Conservation (phyloP, 37 sponge, comb jelly and placozoan genomes). For the Cladorhizidae sp. region DNA sequence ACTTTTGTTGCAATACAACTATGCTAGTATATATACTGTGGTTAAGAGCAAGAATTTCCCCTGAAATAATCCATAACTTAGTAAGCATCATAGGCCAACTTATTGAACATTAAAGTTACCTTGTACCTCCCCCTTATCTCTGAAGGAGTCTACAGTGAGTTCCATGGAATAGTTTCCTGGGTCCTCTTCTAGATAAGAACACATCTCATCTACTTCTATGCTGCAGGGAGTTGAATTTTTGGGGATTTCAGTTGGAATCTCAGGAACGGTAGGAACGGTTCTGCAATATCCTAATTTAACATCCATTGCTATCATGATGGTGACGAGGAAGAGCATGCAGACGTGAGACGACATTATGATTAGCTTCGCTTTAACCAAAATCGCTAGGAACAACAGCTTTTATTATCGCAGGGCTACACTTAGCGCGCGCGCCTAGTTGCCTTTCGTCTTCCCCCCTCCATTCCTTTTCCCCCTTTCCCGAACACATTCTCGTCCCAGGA, state of each 20-base stretch:
- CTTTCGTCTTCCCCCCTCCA: no score
- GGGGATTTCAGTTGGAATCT: no score
- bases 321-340: background rate
- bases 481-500: background rate
- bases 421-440: no score
- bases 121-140: background rate
- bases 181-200: background rate
- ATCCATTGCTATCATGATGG: background rate
- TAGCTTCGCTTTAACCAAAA: no score
- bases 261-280: background rate
- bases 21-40: background rate
- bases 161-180: conserved; percentile 13
- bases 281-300: background rate
- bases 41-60: background rate
- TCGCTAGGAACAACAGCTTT: no score
- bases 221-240: background rate
- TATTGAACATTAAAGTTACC: background rate
- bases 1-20: background rate
- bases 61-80: background rate
- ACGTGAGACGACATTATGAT: no score
- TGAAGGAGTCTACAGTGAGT: background rate
- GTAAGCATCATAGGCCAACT: background rate
- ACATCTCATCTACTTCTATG: background rate
- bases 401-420: no score
- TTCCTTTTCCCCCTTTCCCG: no score